phyloP scores from a whole-genome alignment of 2,888 invertebrate genomes.

The Cephus spinipes region DNA sequence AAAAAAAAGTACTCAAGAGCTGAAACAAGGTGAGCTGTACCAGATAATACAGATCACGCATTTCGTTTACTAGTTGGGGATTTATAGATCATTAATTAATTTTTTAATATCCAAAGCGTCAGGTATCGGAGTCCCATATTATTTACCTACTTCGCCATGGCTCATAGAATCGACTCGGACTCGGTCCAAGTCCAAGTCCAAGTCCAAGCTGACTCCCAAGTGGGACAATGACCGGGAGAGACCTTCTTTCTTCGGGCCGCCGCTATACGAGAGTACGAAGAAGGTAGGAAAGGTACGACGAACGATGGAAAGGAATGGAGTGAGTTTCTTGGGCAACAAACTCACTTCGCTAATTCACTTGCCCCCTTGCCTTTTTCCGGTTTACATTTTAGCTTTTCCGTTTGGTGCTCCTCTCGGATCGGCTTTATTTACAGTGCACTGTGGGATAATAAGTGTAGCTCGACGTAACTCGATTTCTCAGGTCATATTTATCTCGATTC shows the following conservation, averaged over 20 bases:
- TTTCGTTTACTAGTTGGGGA: neutral
- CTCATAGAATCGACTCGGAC: conserved; percentile 34
- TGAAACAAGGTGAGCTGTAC: neutral
- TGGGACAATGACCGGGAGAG: conserved; percentile 66
- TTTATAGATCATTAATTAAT: neutral
- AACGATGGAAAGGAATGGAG: conserved; percentile 19
- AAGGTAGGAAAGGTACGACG: conserved; percentile 15
- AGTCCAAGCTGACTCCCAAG: conserved; percentile 56
- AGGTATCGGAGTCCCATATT: conserved; percentile 49
- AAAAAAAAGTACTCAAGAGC: neutral
- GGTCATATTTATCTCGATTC: neutral
- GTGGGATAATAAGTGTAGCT: neutral
- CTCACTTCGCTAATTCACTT: conserved; percentile 59
- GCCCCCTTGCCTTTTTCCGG: conserved; percentile 54
- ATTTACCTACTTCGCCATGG: conserved; percentile 50
- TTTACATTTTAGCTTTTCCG: conserved; percentile 45
- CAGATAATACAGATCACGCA: neutral
- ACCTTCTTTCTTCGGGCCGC: conserved; percentile 63
- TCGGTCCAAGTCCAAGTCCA: conserved; percentile 56
- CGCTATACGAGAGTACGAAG: neutral
- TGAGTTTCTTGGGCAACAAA: conserved; percentile 34
- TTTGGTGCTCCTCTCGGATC: neutral
- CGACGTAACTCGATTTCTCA: neutral
- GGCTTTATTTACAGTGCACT: neutral
- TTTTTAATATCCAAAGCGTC: conserved; percentile 9